phyloP scores from a whole-genome alignment of 1,140 invertebrate genomes.

The Drosophila obscura region DNA sequence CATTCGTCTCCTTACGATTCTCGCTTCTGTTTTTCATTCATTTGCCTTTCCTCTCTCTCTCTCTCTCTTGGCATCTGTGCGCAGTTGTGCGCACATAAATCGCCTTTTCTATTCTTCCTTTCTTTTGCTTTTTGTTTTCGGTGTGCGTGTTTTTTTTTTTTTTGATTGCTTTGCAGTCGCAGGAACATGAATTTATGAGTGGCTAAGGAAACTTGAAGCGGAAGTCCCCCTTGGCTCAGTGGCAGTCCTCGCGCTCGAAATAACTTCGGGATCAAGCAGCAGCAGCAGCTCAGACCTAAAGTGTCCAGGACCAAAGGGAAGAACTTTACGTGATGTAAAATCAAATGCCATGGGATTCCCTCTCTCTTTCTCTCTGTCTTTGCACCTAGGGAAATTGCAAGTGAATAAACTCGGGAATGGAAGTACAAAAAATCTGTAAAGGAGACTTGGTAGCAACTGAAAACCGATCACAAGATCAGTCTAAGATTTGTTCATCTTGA shows the following conservation, averaged over 20 bases:
- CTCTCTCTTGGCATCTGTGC: conserved; percentile 53
- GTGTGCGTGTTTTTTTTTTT: conserved; percentile 8
- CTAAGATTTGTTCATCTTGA: no score
- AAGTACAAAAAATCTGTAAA: no score
- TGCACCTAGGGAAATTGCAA: no score
- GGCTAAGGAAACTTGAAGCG: conserved; percentile 23
- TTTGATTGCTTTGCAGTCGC: neutral
- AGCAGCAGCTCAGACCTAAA: neutral
- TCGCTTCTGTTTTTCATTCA: conserved; percentile 15
- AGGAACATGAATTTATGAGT: conserved; percentile 31
- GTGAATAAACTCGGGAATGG: no score
- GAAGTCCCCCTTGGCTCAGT: conserved; percentile 20
- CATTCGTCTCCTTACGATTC: no score
- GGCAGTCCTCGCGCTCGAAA: conserved; percentile 29
- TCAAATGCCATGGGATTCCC: no score
- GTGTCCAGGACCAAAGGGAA: conserved; percentile 11
- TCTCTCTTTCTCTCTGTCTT: no score
- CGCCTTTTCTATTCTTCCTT: conserved; percentile 17
- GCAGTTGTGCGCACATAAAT: conserved; percentile 76
- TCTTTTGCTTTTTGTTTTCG: conserved; percentile 8
- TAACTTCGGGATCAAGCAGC: conserved; percentile 22
- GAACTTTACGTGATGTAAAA: conserved; percentile 2
- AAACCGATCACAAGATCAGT: no score
- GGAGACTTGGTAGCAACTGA: no score
- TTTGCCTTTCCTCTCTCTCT: conserved; percentile 2